These are phyloP conservation scores for Brachyhypopomus occidentalis DNA, from an alignment of 2,113 vertebrate species.

Conservation along the genomic window DNA sequence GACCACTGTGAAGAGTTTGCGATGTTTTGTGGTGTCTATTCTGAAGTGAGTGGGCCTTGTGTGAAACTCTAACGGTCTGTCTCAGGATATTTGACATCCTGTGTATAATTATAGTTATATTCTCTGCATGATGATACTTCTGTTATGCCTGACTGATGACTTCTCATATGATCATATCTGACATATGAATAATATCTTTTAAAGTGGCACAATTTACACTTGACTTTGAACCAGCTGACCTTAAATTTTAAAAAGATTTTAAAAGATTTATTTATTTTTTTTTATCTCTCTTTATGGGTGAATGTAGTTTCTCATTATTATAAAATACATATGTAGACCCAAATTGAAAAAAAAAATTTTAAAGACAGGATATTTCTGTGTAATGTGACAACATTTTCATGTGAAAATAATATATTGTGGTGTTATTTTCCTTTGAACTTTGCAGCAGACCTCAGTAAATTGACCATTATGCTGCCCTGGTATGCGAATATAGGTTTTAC, in stretches of 20 bases:
- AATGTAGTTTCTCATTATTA: not conserved
- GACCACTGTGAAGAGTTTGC: no score
- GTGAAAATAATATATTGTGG: constrained; percentile 9
- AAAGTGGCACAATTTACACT: not conserved
- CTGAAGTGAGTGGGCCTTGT: no score
- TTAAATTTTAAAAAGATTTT: not conserved
- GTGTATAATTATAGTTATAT: no score
- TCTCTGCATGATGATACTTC: no score
- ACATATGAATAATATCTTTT: not conserved
- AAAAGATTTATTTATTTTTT: not conserved
- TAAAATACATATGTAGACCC: not conserved
- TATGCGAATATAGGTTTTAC: constrained; percentile 68
- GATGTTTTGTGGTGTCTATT: no score
- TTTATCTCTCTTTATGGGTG: not conserved
- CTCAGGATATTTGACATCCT: no score
- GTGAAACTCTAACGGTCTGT: no score
- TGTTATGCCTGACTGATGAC: no score
- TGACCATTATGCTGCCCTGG: constrained; percentile 69
- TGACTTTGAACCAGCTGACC: not conserved
- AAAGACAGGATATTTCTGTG: not conserved
- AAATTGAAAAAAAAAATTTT: not conserved
- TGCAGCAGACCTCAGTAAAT: constrained; percentile 59
- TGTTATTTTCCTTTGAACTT: not conserved
- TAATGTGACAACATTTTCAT: not conserved
- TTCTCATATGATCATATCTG: not conserved